These are phyloP conservation scores for Hucho hucho DNA, from an alignment of 2,113 vertebrate genomes.

Conservation along the genomic window DNA sequence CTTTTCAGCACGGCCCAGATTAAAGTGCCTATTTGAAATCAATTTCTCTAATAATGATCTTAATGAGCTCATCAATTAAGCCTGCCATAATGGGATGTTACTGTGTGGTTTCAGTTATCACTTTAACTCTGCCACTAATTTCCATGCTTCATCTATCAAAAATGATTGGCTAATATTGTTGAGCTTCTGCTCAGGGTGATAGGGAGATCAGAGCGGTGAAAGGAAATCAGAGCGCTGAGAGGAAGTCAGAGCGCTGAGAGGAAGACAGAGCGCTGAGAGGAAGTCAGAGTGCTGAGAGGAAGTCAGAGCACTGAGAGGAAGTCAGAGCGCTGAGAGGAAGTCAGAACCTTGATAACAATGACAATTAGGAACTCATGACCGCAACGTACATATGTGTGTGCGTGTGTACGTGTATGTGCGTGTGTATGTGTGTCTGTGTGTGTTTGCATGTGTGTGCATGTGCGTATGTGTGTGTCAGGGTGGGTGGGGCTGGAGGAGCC, in stretches of 20 bases:
- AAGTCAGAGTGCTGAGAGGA: too few relatives aligned
- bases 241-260: constrained; percentile 7
- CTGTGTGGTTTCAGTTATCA: constrained; percentile 88
- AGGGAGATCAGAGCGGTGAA: constrained; percentile 73
- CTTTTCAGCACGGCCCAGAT: constrained; percentile 82
- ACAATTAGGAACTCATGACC: constrained; percentile 22
- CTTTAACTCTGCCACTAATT: constrained; percentile 94
- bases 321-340: too few relatives aligned
- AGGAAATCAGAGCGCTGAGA: constrained; percentile 69
- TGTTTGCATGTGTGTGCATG: background rate
- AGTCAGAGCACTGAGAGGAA: too few relatives aligned
- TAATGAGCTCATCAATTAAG: constrained; percentile 99
- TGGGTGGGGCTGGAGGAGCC: constrained; percentile 16
- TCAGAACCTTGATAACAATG: constrained; percentile 39
- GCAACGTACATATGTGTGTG: constrained; percentile 14
- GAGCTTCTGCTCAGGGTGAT: constrained; percentile 85
- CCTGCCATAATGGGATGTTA: constrained; percentile 96
- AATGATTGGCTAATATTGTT: constrained; percentile 83
- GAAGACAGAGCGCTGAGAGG: too few relatives aligned
- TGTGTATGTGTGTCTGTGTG: constrained; percentile 8
- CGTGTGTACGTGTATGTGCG: background rate
- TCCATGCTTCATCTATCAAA: constrained; percentile 93
- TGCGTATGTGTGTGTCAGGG: constrained; percentile 20
- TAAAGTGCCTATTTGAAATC: constrained; percentile 99
- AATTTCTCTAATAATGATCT: constrained; percentile 99